A percentile compares a stretch with the other conserved stretches of the same genome.
These are phyloP conservation scores for Benitochromis conjunctus DNA, from an alignment of 2,113 vertebrate genomes.

Conservation along the genomic window DNA sequence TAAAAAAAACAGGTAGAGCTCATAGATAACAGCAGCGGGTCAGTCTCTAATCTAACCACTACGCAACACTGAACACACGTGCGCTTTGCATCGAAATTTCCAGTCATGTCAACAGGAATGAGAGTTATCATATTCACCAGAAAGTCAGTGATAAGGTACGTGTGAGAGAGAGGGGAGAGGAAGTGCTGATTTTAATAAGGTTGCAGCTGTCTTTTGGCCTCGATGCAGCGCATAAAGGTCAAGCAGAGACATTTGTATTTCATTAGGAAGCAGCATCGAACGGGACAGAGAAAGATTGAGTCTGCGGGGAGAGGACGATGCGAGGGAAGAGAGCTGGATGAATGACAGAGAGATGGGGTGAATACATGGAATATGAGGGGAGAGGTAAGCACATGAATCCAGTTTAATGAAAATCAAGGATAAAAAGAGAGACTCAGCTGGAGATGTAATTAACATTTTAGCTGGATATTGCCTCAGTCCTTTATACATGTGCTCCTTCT, in stretches of 20 bases:
- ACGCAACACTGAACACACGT: background rate
- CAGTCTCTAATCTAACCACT: constrained; percentile 21
- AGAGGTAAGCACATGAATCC: background rate
- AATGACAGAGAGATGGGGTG: background rate
- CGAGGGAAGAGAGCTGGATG: background rate
- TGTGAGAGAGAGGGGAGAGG: background rate
- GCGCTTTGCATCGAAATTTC: constrained; percentile 29
- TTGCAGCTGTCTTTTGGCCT: constrained; percentile 31
- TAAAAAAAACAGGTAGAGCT: constrained; percentile 6
- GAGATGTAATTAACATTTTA: constrained; percentile 39
- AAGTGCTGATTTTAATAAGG: constrained; percentile 45
- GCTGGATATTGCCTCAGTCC: background rate
- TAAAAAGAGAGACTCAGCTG: constrained; percentile 10
- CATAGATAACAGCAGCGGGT: constrained; percentile 4
- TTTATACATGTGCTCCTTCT: background rate
- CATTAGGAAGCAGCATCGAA: constrained; percentile 11
- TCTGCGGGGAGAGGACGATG: constrained; percentile 1
- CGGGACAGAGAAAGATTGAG: background rate
- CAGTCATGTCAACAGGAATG: constrained; percentile 1
- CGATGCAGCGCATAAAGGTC: constrained; percentile 33
- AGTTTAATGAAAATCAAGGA: constrained; percentile 26
- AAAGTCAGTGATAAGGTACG: constrained; percentile 9
- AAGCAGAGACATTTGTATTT: constrained; percentile 62
- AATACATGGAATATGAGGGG: background rate
- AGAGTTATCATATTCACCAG: constrained; percentile 30